A percentile compares a stretch with the other conserved stretches of the same genome.
Evolutionary conservation across 1,140 invertebrate genomes (phyloP).

Genomic region (Lerema accius): DNA sequence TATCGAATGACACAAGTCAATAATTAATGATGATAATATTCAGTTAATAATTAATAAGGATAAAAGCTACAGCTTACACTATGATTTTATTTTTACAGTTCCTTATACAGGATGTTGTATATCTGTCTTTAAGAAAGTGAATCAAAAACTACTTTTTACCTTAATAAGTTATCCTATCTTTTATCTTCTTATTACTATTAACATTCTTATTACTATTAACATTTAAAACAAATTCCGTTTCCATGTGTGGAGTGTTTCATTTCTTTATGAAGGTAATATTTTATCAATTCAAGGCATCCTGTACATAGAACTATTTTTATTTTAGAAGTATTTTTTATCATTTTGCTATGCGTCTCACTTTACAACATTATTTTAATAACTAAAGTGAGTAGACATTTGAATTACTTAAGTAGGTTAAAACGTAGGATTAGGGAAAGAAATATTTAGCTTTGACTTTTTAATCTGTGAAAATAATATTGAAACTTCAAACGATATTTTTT

Average conservation of each 20-base stretch:
- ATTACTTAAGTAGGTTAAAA: background rate
- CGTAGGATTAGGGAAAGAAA: background rate
- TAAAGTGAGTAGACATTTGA: slow-evolving; percentile 12
- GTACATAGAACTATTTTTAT: slow-evolving; percentile 1
- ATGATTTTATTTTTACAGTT: background rate
- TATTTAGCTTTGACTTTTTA: slow-evolving; percentile 9
- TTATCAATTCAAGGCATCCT: too few species aligned
- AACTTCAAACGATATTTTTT: slow-evolving; percentile 6
- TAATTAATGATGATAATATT: too few species aligned
- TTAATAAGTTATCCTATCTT: too few species aligned
- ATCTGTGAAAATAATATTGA: slow-evolving; percentile 10
- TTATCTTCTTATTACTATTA: too few species aligned
- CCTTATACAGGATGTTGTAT: slow-evolving; percentile 2
- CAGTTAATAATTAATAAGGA: background rate
- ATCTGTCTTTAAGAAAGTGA: background rate
- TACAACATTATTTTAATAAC: slow-evolving; percentile 21
- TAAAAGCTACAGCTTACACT: slow-evolving; percentile 1
- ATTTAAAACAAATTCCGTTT: too few species aligned
- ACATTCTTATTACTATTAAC: background rate
- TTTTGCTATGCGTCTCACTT: slow-evolving; percentile 15
- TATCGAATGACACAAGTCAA: too few species aligned
- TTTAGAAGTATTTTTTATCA: slow-evolving; percentile 2
- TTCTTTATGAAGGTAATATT: too few species aligned
- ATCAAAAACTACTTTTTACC: too few species aligned
- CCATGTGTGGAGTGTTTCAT: too few species aligned